Percentiles rank a stretch among this genome's conserved stretches.
Conservation (phyloP, 2,113 vertebrate genomes). For the Myrmecophaga tridactyla region DNA sequence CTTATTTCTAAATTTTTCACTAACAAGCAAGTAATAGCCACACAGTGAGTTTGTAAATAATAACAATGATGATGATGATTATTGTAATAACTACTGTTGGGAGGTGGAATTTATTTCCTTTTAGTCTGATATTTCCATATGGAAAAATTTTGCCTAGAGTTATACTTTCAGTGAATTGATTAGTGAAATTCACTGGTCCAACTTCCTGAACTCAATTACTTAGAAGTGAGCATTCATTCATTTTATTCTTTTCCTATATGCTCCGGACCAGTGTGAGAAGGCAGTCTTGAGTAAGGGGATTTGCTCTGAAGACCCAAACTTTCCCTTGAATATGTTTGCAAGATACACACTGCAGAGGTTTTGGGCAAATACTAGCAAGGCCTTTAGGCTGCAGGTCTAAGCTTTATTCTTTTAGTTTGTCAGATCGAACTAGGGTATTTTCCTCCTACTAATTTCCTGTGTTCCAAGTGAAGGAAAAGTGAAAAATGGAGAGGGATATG, state of each 20-base stretch:
- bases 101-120: not conserved
- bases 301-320: not conserved
- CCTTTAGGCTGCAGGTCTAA: not conserved
- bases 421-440: not conserved
- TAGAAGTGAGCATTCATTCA: not conserved
- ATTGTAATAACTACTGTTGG: not conserved
- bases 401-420: not conserved
- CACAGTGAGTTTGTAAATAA: not conserved
- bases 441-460: not conserved
- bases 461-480: not conserved
- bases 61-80: not conserved
- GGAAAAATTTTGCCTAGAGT: not conserved
- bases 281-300: not conserved
- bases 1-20: not conserved
- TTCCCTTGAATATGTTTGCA: not conserved
- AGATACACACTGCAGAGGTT: accelerated
- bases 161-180: not conserved
- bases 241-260: not conserved
- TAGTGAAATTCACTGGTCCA: not conserved
- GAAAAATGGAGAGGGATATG: not conserved
- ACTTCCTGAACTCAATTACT: not conserved
- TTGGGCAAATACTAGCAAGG: not conserved
- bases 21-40: not conserved
- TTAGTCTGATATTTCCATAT: not conserved
- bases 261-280: not conserved